Percentiles rank a stretch among this genome's conserved stretches.
Evolutionary conservation across 1,140 invertebrate genomes (phyloP).

Genomic region (Cyclargus thomasi): DNA sequence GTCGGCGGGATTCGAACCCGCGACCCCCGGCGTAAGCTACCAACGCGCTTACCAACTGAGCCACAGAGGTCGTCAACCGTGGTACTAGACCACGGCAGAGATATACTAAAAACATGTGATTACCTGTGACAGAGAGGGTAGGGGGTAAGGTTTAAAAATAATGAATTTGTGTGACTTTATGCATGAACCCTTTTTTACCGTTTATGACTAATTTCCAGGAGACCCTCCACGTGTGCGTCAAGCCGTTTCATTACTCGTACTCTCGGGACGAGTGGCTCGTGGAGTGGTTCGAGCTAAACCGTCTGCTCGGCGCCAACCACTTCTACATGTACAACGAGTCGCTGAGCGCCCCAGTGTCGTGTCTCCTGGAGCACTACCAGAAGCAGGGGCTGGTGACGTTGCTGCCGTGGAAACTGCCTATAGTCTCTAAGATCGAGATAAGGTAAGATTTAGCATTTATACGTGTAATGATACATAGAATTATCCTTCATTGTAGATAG

Average conservation of each 20-base stretch:
- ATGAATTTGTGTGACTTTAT: neutral
- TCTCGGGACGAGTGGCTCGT: slow-evolving; percentile 89
- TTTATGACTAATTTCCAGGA: slow-evolving; percentile 52
- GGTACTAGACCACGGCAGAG: no score
- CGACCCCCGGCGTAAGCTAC: no score
- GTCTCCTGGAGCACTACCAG: slow-evolving; percentile 85
- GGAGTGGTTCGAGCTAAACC: slow-evolving; percentile 94
- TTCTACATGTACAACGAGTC: slow-evolving; percentile 96
- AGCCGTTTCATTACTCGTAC: slow-evolving; percentile 94
- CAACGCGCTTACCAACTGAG: no score
- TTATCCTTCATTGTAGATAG: no score
- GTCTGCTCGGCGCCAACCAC: slow-evolving; percentile 88
- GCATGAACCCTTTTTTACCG: neutral
- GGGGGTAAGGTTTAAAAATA: no score
- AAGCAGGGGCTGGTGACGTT: slow-evolving; percentile 83
- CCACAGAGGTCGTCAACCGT: no score
- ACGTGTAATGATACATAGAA: no score
- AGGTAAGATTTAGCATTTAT: slow-evolving; percentile 55
- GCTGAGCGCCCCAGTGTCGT: slow-evolving; percentile 84
- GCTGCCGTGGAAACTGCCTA: slow-evolving; percentile 92
- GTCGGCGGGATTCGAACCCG: no score
- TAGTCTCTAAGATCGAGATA: slow-evolving; percentile 92
- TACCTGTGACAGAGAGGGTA: no score
- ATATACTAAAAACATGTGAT: no score
- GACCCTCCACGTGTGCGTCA: slow-evolving; percentile 91